These are phyloP conservation scores for Nasonovia ribisnigri DNA, from an alignment of 2,888 invertebrate species.

Conservation along the genomic window DNA sequence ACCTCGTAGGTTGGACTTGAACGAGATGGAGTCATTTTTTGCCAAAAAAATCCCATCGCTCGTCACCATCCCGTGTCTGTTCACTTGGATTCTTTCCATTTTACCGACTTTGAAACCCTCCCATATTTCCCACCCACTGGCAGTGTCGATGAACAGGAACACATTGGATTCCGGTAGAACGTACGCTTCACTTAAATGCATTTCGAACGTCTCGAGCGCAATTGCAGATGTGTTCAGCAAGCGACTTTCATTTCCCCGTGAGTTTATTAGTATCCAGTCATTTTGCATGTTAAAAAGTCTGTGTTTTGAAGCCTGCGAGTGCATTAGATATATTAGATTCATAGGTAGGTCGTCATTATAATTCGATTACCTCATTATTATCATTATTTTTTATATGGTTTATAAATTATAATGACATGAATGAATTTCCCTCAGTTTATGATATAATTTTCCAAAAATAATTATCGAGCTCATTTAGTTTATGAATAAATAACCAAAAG, in stretches of 20 bases:
- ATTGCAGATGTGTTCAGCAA: background rate
- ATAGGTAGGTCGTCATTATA: background rate
- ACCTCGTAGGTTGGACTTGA: slow-evolving; percentile 32
- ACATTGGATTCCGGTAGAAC: slow-evolving; percentile 56
- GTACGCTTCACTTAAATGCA: slow-evolving; percentile 10
- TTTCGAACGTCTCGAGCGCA: slow-evolving; percentile 40
- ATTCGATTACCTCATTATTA: background rate
- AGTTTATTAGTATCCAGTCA: slow-evolving; percentile 56
- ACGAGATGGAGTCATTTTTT: background rate
- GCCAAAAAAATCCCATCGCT: background rate
- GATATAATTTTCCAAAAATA: background rate
- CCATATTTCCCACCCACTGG: slow-evolving; percentile 48
- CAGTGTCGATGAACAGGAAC: background rate
- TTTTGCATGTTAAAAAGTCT: slow-evolving; percentile 54
- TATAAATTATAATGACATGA: background rate
- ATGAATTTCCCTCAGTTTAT: background rate
- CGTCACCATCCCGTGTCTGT: slow-evolving; percentile 19
- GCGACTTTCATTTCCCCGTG: background rate
- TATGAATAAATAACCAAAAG: background rate
- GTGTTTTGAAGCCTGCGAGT: slow-evolving; percentile 21
- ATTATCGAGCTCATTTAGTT: background rate
- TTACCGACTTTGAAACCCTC: slow-evolving; percentile 40
- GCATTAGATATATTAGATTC: background rate
- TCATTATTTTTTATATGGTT: background rate
- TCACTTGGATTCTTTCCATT: background rate